Base-by-base conservation (phyloP, 2,113 vertebrate genomes). In the Ailurus styani region DNA sequence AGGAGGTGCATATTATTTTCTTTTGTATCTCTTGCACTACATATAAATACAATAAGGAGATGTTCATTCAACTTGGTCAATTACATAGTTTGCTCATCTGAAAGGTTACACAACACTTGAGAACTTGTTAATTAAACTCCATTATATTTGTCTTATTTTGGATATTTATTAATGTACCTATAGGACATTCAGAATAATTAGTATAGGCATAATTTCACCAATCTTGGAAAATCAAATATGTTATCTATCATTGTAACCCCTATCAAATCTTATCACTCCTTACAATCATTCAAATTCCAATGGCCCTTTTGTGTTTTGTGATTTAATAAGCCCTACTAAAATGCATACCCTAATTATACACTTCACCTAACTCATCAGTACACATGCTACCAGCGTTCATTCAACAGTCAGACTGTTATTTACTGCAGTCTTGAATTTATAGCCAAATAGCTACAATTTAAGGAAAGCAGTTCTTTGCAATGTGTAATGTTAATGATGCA, bases 341-440 rank as follows among this genome's bases (percentile, higher is more conserved):
- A 94, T 93, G 31, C 89, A 60, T 87, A 82, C 79, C 79, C 66
- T 97, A 98, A 94, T 97, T 97, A 97, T 54, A 91, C 52, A 96
- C 93, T 96, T 97, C 89, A 95, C 73, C 96, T 95, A 93, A 86
- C 52, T 96, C 62, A 57, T 93, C 57, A 98, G 81, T 89, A 27
- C 27, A 97, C 68, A 88, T 70, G 55, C 64, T 88, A 73, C 88
- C 93, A 72, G n/a, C 78, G 42, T 72, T 96, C 91, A 95, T 75
- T 95, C 94, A 97, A 50, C 52, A 97, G 42, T 96, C 79, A 96
- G 73, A 96, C 60, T 91, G 73, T 91, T 96, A 83, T 88, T 98
- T 96, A 77, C n/a, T 57, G 72, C 6, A 73, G 50, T 96, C 93
- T 93, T 81, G 15, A 89, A 72, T 86, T 98, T 37, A 81, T 85